Base-by-base conservation (phyloP, 2,888 invertebrate genomes). In the Spilarctia lutea region DNA sequence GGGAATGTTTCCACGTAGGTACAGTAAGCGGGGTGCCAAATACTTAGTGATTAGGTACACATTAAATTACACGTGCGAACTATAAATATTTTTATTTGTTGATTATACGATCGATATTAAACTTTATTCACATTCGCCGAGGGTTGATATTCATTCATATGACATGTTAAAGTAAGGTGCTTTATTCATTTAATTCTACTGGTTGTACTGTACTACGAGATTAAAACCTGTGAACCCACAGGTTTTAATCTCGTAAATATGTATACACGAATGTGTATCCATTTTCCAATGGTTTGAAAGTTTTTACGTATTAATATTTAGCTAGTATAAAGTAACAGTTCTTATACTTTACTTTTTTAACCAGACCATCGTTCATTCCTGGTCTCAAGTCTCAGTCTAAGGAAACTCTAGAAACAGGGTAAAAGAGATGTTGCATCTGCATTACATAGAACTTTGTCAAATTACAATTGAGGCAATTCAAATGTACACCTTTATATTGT, bases 401-500 rank as follows among this genome's bases (percentile, higher is more conserved):
- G 48, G 4, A 27, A 18, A 63, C 30, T 30, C 2, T 63, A 16
- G 63, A 63, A 63, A 69, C 35, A 27, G 18, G 7, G 33, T 39
- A 8, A 3, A 69, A 60, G 18, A 60, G 10, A 18, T 71, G 30
- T 71, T 52, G 68, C 52, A 16, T 30, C n/a, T 27, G 11, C 45
- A 45, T 65, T 33, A 65, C 65, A 42, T 70, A 66, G 45, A 79
- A 81, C 81, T 83, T 85, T 83, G 85, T 89, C 88, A 89, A 88
- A 91, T 88, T 92, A 90, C 94, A 92, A 92, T 94, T 90, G 88
- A 88, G 90, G 90, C 91, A 93, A 92, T 94, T 92, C 90, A 90
- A 91, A 91, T 91, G 89, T 88, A 91, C 94, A 94, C 94, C 94
- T 95, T 93, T 92, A 94, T 93, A 94, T 94, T 94, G 94, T 94